Conservation (phyloP, 1,140 invertebrate genomes). For the Zeugodacus cucurbitae region DNA sequence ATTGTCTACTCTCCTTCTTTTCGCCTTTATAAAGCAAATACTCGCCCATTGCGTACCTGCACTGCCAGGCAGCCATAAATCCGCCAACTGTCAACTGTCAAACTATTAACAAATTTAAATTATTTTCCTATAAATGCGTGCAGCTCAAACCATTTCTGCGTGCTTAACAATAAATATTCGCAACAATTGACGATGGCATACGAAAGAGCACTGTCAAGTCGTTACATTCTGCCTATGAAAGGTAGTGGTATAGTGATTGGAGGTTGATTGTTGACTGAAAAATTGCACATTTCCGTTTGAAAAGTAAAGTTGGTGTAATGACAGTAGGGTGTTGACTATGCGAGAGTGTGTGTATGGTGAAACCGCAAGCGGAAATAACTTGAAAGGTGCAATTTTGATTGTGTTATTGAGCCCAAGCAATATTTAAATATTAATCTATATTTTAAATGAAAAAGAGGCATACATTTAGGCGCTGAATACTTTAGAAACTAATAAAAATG, state of each 20-base stretch:
- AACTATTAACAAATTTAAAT: conserved; percentile 41
- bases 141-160: not conserved
- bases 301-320: not conserved
- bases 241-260: not conserved
- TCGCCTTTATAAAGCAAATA: not conserved
- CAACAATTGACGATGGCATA: not conserved
- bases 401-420: too few species aligned
- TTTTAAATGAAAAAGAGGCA: too few species aligned
- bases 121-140: conserved; percentile 41
- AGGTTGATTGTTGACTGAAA: conserved; percentile 18
- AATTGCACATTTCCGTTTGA: conserved; percentile 36
- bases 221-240: not conserved
- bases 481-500: too few species aligned
- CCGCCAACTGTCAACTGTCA: conserved; percentile 39
- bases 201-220: not conserved
- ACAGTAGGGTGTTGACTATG: not conserved
- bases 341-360: not conserved
- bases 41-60: not conserved
- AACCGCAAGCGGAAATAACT: not conserved
- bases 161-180: conserved; percentile 12
- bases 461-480: too few species aligned
- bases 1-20: not conserved
- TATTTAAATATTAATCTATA: too few species aligned
- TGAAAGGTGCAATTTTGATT: not conserved
- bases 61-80: conserved; percentile 18